Evolutionary conservation across 2,797 vertebrate species (phyloP), one percentile per base, ranked within the genome.

Genomic region (Protonibea diacanthus): DNA sequence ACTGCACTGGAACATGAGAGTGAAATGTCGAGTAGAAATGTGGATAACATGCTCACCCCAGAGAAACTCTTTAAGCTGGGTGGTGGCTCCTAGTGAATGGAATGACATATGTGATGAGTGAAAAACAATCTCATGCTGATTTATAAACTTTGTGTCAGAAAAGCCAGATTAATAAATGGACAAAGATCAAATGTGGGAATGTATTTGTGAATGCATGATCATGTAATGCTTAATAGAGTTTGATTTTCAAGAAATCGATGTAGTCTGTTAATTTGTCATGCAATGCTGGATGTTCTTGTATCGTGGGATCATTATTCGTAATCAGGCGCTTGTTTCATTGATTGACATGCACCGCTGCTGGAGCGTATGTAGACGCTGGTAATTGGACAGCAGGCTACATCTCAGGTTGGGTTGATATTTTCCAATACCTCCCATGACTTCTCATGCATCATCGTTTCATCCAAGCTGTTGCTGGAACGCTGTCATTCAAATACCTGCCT

Each of bases 41-140:
- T 76, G 69, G 20, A 70, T 2, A 40, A 48, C 6, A 60, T 89
- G 87, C 91, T 93, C 91, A 93, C 91, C 91, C 20, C 63, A 75
- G 13, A 89, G 78, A 88, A 83, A 81, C 57, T 83, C 87, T 81
- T 94, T 29, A 92, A 71, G 84, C 3, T 65, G 48, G 86, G 76
- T 17, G 90, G 89, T 33, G 90, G 84, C 81, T 93, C 90, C 93
- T 93, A 76, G 76, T 87, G 77, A 85, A 89, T 45, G 62, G 76
- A 78, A 89, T n/a, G 15, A 85, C 61, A 87, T 42, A 83, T 2
- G 71, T 62, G 55, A 72, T 61, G 77, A 86, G 84, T 55, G 20
- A 49, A 55, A 81, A 68, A 74, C 59, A 76, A 52, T 45, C 21
- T 52, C n/a, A 58, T 44, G 5, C 17, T 63, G 18, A 77, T 79